Percentiles rank a stretch among this genome's conserved stretches.
Evolutionary conservation across 2,113 vertebrate genomes (phyloP).

Genomic region (Microcebus jonahi): DNA sequence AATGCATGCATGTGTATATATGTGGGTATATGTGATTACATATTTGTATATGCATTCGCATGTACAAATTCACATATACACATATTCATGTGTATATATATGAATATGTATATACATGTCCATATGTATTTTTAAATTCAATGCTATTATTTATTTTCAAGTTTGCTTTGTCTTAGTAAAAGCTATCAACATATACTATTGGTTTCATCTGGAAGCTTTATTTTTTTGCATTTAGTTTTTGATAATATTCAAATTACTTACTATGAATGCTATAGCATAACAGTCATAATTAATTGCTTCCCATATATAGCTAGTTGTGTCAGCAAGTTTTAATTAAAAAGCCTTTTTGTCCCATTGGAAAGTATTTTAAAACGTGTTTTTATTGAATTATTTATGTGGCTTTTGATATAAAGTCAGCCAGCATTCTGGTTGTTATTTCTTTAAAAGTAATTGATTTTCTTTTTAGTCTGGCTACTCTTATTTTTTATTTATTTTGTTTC

Average conservation of each 20-base stretch:
- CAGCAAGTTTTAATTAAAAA: neutral
- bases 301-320: neutral
- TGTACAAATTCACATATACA: neutral
- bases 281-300: neutral
- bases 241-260: neutral
- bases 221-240: neutral
- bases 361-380: neutral
- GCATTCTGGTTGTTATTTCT: neutral
- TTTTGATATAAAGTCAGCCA: neutral
- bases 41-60: neutral
- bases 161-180: neutral
- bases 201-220: neutral
- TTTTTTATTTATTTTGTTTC: neutral
- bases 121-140: neutral
- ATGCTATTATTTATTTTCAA: neutral
- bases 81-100: neutral
- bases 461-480: neutral
- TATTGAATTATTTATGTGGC: neutral
- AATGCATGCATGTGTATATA: neutral
- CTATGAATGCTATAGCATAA: neutral
- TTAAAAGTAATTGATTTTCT: neutral
- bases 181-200: neutral
- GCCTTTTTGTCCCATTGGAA: neutral
- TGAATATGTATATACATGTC: neutral
- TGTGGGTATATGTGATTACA: neutral